Evolutionary conservation across 2,888 invertebrate species (phyloP).

Genomic region (Chouioia cunea): DNA sequence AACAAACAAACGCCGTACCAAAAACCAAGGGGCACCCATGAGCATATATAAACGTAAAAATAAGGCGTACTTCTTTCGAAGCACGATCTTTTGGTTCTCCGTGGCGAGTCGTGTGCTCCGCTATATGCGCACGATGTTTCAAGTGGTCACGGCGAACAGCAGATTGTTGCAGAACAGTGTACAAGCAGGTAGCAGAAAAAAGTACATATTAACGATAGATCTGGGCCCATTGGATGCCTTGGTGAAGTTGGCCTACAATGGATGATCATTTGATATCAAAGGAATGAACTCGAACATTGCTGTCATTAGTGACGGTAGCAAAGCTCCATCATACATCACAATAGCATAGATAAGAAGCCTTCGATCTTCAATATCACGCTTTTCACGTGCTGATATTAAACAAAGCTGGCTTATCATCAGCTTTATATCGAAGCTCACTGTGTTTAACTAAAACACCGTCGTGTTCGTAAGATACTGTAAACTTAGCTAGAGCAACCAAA

Average conservation of each 20-base stretch:
- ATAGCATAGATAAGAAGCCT: slow-evolving; percentile 52
- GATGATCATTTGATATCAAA: slow-evolving; percentile 47
- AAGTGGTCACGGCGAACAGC: slow-evolving; percentile 56
- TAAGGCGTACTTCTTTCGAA: slow-evolving; percentile 55
- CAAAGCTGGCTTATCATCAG: slow-evolving; percentile 56
- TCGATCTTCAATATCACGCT: slow-evolving; percentile 48
- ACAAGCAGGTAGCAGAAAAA: slow-evolving; percentile 54
- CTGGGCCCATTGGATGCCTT: slow-evolving; percentile 51
- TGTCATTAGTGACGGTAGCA: slow-evolving; percentile 51
- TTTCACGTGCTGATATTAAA: slow-evolving; percentile 50
- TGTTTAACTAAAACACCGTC: slow-evolving; percentile 59
- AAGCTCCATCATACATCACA: slow-evolving; percentile 52
- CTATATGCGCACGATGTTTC: slow-evolving; percentile 54
- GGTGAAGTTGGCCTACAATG: slow-evolving; percentile 50
- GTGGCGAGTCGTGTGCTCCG: slow-evolving; percentile 54
- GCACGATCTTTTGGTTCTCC: slow-evolving; percentile 49
- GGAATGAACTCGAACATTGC: slow-evolving; percentile 53
- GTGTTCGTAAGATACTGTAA: slow-evolving; percentile 58
- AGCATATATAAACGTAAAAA: slow-evolving; percentile 57
- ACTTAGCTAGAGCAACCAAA: slow-evolving; percentile 52
- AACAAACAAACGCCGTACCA: too few species aligned
- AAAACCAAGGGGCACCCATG: slow-evolving; percentile 61
- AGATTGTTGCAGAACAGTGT: slow-evolving; percentile 57
- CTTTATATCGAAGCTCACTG: slow-evolving; percentile 60
- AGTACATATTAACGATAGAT: slow-evolving; percentile 55